Evolutionary conservation across 2,888 invertebrate genomes (phyloP).

Genomic region (Eilema sororculum): DNA sequence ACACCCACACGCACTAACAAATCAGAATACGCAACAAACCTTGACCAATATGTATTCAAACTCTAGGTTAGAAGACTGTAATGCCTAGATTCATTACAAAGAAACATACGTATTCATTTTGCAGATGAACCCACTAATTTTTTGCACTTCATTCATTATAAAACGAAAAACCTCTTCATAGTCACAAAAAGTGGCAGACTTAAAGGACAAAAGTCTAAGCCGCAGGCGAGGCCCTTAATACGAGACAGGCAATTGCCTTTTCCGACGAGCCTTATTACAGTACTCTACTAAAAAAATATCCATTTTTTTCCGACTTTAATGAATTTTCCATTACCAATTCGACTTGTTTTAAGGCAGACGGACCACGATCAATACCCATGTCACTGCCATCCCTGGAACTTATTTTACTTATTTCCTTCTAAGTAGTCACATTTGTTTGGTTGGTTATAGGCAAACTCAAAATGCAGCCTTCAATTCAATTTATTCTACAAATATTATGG

Average conservation of each 20-base stretch:
- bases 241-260: not conserved
- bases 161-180: too few species aligned
- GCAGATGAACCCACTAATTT: slow-evolving; percentile 23
- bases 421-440: not conserved
- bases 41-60: slow-evolving; percentile 60
- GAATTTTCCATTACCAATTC: not conserved
- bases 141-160: slow-evolving; percentile 4
- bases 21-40: slow-evolving; percentile 39
- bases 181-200: not conserved
- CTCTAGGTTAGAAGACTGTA: slow-evolving; percentile 52
- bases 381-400: not conserved
- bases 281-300: not conserved
- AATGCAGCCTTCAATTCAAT: too few species aligned
- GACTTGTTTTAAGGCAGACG: not conserved
- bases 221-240: not conserved
- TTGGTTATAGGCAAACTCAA: not conserved
- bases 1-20: slow-evolving; percentile 31
- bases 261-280: not conserved
- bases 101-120: slow-evolving; percentile 34
- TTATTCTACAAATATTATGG: too few species aligned
- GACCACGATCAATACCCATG: not conserved
- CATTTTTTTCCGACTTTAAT: not conserved
- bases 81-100: slow-evolving; percentile 45
- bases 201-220: not conserved
- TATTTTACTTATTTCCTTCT: not conserved